A percentile compares a stretch with the other conserved stretches of the same genome.
Conservation (phyloP, 2,113 vertebrate species). For the Hemichromis elongatus region DNA sequence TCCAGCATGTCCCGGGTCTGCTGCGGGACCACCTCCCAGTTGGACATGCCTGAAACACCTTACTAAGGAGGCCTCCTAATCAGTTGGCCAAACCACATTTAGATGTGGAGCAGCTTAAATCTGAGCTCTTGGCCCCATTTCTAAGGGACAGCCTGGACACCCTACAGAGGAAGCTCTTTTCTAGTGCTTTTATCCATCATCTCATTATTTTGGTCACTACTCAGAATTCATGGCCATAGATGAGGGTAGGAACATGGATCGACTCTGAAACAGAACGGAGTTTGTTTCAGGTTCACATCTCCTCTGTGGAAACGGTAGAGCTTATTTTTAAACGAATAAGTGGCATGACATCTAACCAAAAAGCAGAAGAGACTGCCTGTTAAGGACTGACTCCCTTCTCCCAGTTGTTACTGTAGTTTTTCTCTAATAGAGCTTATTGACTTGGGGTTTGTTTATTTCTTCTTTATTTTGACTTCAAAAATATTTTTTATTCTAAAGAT, state of each 20-base stretch:
- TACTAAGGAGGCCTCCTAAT: background rate
- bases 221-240: background rate
- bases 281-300: background rate
- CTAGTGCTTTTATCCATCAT: background rate
- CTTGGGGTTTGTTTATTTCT: background rate
- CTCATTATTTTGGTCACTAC: background rate
- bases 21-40: background rate
- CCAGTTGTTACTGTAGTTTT: background rate
- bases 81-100: background rate
- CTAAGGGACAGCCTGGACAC: background rate
- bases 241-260: background rate
- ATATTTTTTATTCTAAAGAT: accelerated
- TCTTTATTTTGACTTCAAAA: background rate
- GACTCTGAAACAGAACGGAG: background rate
- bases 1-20: background rate
- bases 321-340: background rate
- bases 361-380: background rate
- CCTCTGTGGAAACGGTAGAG: background rate
- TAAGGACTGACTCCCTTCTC: background rate
- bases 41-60: background rate
- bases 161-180: background rate
- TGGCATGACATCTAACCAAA: background rate
- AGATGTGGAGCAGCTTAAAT: background rate
- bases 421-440: accelerated
- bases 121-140: background rate